These are phyloP conservation scores for Dexiosoma caninum DNA, from an alignment of 2,888 invertebrate genomes.

Conservation along the genomic window DNA sequence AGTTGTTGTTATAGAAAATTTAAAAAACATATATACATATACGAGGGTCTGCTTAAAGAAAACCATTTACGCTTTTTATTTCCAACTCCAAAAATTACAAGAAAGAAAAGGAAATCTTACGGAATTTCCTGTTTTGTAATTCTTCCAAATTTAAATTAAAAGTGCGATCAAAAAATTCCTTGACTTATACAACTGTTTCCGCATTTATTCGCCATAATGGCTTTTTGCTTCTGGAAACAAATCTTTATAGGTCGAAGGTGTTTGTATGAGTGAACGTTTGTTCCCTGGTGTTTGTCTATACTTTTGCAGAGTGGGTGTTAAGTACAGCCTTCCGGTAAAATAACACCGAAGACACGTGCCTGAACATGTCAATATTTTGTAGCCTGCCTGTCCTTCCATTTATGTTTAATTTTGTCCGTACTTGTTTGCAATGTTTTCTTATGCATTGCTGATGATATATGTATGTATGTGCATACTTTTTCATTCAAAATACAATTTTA, in stretches of 20 bases:
- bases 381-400: constrained; percentile 3
- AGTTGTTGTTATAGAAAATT: constrained; percentile 21
- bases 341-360: constrained; percentile 65
- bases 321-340: constrained; percentile 55
- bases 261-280: constrained; percentile 34
- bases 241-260: neutral
- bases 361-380: constrained; percentile 51
- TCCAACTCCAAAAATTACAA: neutral
- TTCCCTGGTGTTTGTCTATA: constrained; percentile 13
- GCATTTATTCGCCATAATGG: neutral
- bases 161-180: neutral
- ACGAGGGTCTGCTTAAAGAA: neutral
- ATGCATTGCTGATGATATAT: neutral
- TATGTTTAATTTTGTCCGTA: constrained; percentile 1
- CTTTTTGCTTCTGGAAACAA: constrained; percentile 17
- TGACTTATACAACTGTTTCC: neutral
- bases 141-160: neutral
- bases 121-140: neutral
- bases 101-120: neutral
- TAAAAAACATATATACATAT: neutral
- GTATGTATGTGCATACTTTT: neutral
- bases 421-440: neutral
- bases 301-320: constrained; percentile 47
- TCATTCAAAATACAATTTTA: neutral
- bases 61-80: neutral